Conservation (phyloP, 35 echinoderm and acorn worm genomes). For the Diadema setosum region DNA sequence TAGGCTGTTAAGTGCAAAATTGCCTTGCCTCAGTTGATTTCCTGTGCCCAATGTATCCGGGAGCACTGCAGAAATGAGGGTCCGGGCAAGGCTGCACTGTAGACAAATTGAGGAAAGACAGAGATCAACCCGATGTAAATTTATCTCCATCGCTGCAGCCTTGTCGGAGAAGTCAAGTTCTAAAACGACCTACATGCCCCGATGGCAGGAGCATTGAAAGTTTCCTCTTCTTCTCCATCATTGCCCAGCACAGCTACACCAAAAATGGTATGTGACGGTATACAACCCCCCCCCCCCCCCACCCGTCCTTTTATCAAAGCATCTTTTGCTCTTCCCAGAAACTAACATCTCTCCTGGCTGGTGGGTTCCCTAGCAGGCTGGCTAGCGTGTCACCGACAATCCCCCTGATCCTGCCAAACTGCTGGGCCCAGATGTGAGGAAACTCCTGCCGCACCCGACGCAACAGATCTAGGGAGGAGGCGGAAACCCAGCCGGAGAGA, state of each 20-base stretch:
- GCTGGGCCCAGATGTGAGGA: conserved; percentile 12
- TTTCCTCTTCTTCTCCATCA: neutral
- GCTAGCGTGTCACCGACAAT: conserved; percentile 12
- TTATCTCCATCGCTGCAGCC: neutral
- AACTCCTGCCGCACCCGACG: conserved; percentile 26
- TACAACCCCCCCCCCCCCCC: too few species aligned
- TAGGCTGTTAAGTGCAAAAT: neutral
- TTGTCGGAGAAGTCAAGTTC: too few species aligned
- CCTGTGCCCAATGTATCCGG: neutral
- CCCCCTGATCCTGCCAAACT: neutral
- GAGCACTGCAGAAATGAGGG: neutral
- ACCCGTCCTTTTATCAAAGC: too few species aligned
- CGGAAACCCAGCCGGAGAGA: neutral
- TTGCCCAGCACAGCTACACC: neutral
- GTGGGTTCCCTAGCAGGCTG: neutral
- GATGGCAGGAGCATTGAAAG: neutral
- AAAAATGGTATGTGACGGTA: too few species aligned
- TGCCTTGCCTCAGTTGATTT: neutral
- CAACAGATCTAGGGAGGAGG: neutral
- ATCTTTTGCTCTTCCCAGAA: too few species aligned
- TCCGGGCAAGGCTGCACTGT: neutral
- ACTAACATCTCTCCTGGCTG: conserved; percentile 13
- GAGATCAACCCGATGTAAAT: neutral
- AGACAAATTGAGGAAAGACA: neutral
- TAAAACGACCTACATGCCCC: neutral